Conservation (phyloP, 1,140 invertebrate species). For the Drosophila equinoxialis region DNA sequence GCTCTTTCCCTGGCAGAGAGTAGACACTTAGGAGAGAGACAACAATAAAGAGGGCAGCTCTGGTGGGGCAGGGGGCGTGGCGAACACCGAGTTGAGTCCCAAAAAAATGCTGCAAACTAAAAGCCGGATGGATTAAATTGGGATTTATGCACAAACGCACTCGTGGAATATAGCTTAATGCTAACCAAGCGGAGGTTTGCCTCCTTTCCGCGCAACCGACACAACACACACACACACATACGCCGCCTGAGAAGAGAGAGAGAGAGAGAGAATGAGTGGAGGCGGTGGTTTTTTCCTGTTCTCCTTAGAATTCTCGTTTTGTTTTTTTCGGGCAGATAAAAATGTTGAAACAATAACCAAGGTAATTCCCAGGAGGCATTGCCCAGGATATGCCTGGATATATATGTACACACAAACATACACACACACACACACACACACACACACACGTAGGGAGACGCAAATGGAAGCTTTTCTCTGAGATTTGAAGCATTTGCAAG, state of each 20-base stretch:
- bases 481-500: conserved; percentile 61
- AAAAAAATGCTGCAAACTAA: conserved; percentile 59
- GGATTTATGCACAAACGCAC: conserved; percentile 74
- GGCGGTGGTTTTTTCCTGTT: conserved; percentile 16
- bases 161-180: conserved; percentile 52
- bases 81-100: conserved; percentile 18
- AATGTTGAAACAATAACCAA: conserved; percentile 76
- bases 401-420: conserved; percentile 4
- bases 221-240: not conserved
- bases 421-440: conserved; percentile 9
- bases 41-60: no score
- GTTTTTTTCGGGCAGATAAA: conserved; percentile 56
- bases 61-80: not conserved
- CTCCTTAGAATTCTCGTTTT: conserved; percentile 16
- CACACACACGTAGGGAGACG: conserved; percentile 3
- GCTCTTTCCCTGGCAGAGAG: no score
- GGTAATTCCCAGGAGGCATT: conserved; percentile 65
- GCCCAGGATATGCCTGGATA: conserved; percentile 54
- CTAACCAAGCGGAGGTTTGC: not conserved
- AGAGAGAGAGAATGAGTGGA: not conserved
- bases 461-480: conserved; percentile 33
- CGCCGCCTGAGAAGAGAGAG: not conserved
- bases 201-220: not conserved
- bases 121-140: conserved; percentile 72
- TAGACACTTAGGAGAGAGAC: no score